Conservation (phyloP, 2,113 vertebrate genomes). For the Dendropsophus ebraccatus region DNA sequence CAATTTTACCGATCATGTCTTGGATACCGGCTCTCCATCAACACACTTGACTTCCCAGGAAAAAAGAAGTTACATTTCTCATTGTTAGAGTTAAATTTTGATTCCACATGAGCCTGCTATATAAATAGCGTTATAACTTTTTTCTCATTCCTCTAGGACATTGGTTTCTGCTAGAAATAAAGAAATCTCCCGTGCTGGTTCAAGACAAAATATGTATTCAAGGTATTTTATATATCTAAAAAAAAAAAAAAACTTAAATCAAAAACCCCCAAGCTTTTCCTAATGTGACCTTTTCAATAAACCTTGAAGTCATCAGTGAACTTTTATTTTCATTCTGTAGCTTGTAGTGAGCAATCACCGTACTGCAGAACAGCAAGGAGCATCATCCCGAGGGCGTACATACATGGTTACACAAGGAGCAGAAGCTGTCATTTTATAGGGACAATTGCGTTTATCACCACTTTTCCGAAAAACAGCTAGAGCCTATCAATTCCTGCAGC, state of each 20-base stretch:
- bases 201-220: constrained; percentile 4
- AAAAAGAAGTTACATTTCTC: neutral
- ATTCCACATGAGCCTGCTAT: neutral
- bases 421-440: neutral
- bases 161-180: neutral
- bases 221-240: neutral
- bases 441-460: neutral
- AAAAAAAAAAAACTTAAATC: neutral
- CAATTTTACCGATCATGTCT: too few species aligned
- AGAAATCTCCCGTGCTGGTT: neutral
- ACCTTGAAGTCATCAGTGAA: constrained; percentile 29
- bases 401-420: neutral
- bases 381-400: neutral
- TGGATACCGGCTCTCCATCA: too few species aligned
- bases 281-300: constrained; percentile 20
- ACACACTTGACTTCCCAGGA: too few species aligned
- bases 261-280: neutral
- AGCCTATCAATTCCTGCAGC: neutral
- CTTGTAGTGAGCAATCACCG: neutral
- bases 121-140: neutral
- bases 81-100: neutral
- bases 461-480: neutral
- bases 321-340: constrained; percentile 14
- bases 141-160: neutral
- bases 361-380: constrained; percentile 48